Conservation (phyloP, 2,888 invertebrate genomes). For the Lasioglossum calceatum region DNA sequence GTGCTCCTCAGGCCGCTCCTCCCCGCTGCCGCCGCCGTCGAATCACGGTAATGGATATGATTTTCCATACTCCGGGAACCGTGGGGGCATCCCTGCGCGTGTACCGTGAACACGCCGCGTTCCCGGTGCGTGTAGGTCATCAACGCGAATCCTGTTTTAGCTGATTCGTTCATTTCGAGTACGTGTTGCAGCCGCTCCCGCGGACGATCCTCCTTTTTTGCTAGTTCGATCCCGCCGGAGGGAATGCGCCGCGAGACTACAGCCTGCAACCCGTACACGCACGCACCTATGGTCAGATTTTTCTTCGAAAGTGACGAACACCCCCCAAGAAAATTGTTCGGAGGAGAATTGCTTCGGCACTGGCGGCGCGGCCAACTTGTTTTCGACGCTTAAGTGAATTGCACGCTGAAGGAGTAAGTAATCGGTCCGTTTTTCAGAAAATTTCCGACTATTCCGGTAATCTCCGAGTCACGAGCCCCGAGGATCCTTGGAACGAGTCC, state of each 20-base stretch:
- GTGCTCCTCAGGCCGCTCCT: constrained; percentile 11
- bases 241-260: constrained; percentile 1
- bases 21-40: constrained; percentile 14
- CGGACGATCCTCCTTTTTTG: constrained; percentile 22
- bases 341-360: constrained; percentile 15
- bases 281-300: constrained; percentile 5
- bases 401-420: neutral
- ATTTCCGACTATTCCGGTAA: neutral
- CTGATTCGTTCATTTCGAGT: constrained; percentile 44
- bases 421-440: constrained; percentile 3
- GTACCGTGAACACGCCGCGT: constrained; percentile 18
- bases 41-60: constrained; percentile 55
- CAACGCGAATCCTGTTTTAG: constrained; percentile 43
- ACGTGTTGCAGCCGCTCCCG: constrained; percentile 45
- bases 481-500: neutral
- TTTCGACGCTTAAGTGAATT: constrained; percentile 17
- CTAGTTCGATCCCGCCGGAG: neutral
- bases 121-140: constrained; percentile 48
- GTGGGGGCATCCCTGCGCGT: constrained; percentile 10
- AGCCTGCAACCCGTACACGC: neutral
- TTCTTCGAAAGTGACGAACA: constrained; percentile 8
- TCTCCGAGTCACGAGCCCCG: neutral
- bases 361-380: neutral
- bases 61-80: constrained; percentile 50
- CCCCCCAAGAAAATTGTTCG: constrained; percentile 19